Evolutionary conservation across 2,797 vertebrate species (phyloP).

Genomic region (Cebuella pygmaea): DNA sequence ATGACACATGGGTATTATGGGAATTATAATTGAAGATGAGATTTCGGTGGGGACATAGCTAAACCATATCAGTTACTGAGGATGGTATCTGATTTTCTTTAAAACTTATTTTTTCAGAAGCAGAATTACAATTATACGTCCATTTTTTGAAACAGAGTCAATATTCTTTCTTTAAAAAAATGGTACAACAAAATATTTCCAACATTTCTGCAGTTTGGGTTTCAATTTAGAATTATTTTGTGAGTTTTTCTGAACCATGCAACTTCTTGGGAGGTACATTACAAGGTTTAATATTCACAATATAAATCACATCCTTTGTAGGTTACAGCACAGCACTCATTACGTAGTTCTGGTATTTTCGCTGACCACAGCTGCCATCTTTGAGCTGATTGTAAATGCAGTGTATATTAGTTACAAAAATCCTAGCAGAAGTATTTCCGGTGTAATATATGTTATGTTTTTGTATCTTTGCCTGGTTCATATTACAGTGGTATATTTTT

Average conservation of each 20-base stretch:
- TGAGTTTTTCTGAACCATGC: conserved; percentile 22
- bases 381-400: not conserved
- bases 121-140: not conserved
- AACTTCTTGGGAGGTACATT: conserved; percentile 63
- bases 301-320: conserved; percentile 59
- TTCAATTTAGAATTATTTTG: conserved; percentile 29
- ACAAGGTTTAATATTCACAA: conserved; percentile 39
- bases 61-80: not conserved
- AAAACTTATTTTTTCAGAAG: not conserved
- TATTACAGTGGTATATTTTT: not conserved
- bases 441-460: not conserved
- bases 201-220: not conserved
- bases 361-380: conserved; percentile 11
- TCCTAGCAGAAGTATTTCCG: not conserved
- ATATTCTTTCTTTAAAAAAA: not conserved
- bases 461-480: not conserved
- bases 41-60: not conserved
- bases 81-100: not conserved
- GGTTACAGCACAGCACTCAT: conserved; percentile 35
- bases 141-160: not conserved
- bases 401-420: not conserved
- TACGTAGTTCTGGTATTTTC: not conserved
- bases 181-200: not conserved
- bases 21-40: not conserved
- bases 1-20: not conserved